A percentile compares a stretch with the other conserved stretches of the same genome.
Conservation (phyloP, 1,140 invertebrate species). For the Oedothorax gibbosus region DNA sequence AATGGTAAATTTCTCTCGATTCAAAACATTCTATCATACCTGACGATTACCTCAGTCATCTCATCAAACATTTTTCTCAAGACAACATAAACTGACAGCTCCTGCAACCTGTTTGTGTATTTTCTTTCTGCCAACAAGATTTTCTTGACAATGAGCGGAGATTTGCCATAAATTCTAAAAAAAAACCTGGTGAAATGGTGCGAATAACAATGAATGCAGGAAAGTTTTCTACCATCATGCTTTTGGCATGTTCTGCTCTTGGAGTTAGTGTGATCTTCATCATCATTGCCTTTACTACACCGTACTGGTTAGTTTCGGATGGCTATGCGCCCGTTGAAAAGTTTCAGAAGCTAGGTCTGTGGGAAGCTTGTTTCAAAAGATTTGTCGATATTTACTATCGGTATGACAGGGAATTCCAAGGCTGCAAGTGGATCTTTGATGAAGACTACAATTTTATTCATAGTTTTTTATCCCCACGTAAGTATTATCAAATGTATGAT, state of each 20-base stretch:
- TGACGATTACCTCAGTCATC: not conserved
- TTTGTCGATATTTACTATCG: slow-evolving; percentile 63
- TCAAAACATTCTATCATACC: not conserved
- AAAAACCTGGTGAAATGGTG: not conserved
- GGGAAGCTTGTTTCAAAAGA: slow-evolving; percentile 64
- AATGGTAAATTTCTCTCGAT: not conserved
- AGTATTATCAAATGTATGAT: slow-evolving; percentile 24
- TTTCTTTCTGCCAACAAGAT: not conserved
- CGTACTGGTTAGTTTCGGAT: slow-evolving; percentile 64
- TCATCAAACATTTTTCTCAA: not conserved
- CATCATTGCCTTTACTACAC: slow-evolving; percentile 63
- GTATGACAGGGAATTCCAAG: slow-evolving; percentile 63
- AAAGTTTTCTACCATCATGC: slow-evolving; percentile 53
- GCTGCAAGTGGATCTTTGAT: slow-evolving; percentile 65
- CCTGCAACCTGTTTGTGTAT: not conserved
- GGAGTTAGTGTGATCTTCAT: slow-evolving; percentile 60
- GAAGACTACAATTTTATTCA: slow-evolving; percentile 64
- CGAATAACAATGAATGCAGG: slow-evolving; percentile 36
- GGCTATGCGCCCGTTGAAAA: slow-evolving; percentile 53
- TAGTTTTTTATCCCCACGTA: slow-evolving; percentile 63
- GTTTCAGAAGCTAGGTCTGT: slow-evolving; percentile 63
- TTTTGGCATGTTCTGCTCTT: slow-evolving; percentile 39
- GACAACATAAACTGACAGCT: not conserved
- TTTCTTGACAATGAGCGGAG: slow-evolving; percentile 21
- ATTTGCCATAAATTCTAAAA: slow-evolving; percentile 6